A percentile compares a stretch with the other conserved stretches of the same genome.
phyloP scores from a whole-genome alignment of 2,113 vertebrate species.

The Regulus satrapa region DNA sequence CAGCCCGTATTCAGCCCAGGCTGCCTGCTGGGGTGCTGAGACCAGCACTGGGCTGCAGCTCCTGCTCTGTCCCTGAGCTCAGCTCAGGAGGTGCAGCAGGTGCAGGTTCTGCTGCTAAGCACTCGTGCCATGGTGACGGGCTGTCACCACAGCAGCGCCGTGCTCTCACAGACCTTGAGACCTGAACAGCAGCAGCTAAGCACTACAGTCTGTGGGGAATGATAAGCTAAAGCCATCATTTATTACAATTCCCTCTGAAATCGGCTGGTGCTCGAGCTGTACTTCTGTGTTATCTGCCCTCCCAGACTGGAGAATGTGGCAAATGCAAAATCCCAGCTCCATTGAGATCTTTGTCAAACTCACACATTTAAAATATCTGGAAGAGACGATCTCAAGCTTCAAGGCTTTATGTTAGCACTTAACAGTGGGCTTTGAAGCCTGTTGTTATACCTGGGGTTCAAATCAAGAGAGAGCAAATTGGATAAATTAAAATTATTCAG shows the following conservation, averaged over 20 bases:
- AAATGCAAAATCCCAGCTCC: constrained; percentile 39
- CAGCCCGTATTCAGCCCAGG: not conserved
- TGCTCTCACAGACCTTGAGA: not conserved
- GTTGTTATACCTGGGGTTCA: not conserved
- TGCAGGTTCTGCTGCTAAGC: not conserved
- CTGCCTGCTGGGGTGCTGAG: not conserved
- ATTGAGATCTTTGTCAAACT: constrained; percentile 29
- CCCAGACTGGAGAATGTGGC: constrained; percentile 36
- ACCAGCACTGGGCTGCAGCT: not conserved
- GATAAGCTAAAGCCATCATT: constrained; percentile 67
- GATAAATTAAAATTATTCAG: not conserved
- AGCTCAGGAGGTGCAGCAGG: not conserved
- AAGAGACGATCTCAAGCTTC: constrained; percentile 4
- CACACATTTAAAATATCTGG: not conserved
- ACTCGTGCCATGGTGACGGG: accelerated
- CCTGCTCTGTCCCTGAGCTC: not conserved
- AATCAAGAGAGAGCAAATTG: not conserved
- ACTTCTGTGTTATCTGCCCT: constrained; percentile 62
- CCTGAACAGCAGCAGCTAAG: not conserved
- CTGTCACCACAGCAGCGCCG: not conserved
- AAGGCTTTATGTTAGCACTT: not conserved
- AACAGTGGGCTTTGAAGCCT: not conserved
- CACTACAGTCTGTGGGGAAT: constrained; percentile 26
- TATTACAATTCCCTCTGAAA: constrained; percentile 59
- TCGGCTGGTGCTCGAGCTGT: not conserved